Conservation (phyloP, 2,797 vertebrate species). For the Melanotaenia parkinsoni region DNA sequence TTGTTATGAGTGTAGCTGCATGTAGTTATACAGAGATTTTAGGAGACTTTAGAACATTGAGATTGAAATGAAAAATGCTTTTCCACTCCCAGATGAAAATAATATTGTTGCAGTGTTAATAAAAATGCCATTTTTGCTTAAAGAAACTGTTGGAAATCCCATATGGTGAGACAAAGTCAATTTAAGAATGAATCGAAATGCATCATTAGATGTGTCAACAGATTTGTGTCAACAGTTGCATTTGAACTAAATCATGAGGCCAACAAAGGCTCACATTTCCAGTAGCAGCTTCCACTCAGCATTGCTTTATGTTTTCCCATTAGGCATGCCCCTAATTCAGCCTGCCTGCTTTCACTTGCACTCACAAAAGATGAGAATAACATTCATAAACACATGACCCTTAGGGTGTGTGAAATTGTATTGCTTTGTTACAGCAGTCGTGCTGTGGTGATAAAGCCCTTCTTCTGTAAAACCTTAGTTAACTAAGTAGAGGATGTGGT, state of each 20-base stretch:
- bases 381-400: constrained; percentile 6
- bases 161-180: too few species aligned
- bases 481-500: neutral
- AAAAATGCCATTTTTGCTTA: too few species aligned
- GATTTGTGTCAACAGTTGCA: too few species aligned
- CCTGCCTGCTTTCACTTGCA: constrained; percentile 32
- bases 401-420: constrained; percentile 6
- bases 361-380: constrained; percentile 43
- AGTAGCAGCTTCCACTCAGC: constrained; percentile 17
- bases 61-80: too few species aligned
- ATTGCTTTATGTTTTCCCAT: constrained; percentile 48
- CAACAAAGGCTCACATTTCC: neutral
- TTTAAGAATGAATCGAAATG: too few species aligned
- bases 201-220: too few species aligned
- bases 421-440: neutral
- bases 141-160: too few species aligned
- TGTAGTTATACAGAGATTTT: too few species aligned
- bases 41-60: too few species aligned
- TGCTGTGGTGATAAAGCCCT: neutral
- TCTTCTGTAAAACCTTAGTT: neutral
- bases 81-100: too few species aligned
- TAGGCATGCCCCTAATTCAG: constrained; percentile 47
- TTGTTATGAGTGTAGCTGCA: too few species aligned
- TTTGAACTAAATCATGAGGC: neutral
- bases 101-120: too few species aligned